Conservation (phyloP, 2,113 vertebrate genomes). For the Plestiodon gilberti region DNA sequence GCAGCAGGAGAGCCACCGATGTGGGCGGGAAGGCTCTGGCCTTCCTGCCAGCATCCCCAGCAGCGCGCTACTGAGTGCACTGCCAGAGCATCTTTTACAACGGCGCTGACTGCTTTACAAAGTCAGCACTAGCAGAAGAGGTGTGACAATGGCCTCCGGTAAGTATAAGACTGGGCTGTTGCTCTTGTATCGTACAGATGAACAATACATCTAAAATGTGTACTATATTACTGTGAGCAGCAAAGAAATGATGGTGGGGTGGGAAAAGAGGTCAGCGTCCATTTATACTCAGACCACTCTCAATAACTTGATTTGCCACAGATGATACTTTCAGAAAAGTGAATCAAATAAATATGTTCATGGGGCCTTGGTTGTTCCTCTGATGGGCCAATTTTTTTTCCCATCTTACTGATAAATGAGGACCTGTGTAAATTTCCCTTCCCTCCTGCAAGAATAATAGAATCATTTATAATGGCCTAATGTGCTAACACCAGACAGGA, state of each 20-base stretch:
- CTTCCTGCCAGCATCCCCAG: too few species aligned
- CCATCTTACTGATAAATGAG: constrained; percentile 60
- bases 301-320: constrained; percentile 46
- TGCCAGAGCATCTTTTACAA: too few species aligned
- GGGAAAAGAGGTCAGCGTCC: not conserved
- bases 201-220: too few species aligned
- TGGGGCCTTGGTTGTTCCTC: constrained; percentile 33
- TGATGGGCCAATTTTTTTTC: constrained; percentile 51
- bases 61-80: too few species aligned
- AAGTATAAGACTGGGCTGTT: too few species aligned
- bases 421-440: constrained; percentile 63
- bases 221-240: too few species aligned
- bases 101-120: too few species aligned
- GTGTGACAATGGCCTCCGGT: too few species aligned
- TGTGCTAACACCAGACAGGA: constrained; percentile 49
- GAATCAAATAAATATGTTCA: constrained; percentile 45
- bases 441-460: constrained; percentile 57
- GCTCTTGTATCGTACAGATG: too few species aligned
- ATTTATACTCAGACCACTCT: constrained; percentile 43
- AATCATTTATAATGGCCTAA: constrained; percentile 63
- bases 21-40: too few species aligned
- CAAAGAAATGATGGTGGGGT: not conserved
- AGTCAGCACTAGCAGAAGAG: too few species aligned
- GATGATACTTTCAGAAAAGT: constrained; percentile 59
- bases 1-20: too few species aligned